phyloP scores from a whole-genome alignment of 2,797 vertebrate genomes.

The Numenius phaeopus region DNA sequence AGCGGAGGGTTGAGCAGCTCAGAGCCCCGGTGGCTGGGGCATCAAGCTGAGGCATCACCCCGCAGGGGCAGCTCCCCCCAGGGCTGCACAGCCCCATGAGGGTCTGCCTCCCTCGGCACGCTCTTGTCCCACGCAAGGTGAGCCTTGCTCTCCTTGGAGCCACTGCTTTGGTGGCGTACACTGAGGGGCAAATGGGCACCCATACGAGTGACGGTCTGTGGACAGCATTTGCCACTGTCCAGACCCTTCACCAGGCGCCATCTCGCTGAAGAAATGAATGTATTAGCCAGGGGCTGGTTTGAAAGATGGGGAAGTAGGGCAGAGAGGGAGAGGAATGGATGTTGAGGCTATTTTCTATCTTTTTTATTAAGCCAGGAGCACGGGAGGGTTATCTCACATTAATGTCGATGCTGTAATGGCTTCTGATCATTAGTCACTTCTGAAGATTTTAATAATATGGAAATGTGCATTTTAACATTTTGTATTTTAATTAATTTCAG shows the following conservation, averaged over 20 bases:
- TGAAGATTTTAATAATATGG: constrained; percentile 29
- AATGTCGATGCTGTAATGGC: background rate
- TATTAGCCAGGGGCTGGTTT: background rate
- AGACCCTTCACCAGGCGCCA: rapidly evolving
- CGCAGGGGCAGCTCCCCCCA: rapidly evolving
- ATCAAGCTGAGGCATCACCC: rapidly evolving
- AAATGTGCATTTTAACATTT: constrained; percentile 43
- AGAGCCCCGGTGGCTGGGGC: background rate
- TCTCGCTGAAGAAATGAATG: background rate
- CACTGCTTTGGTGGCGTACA: rapidly evolving
- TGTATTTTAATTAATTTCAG: constrained; percentile 25
- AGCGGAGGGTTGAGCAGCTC: background rate
- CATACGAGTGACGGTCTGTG: background rate
- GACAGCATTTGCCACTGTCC: background rate
- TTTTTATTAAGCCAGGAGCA: background rate
- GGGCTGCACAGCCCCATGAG: background rate
- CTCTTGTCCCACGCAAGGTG: background rate
- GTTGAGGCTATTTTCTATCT: background rate
- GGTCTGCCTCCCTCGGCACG: rapidly evolving
- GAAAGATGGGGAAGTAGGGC: background rate
- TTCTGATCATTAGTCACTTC: background rate
- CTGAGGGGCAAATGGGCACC: rapidly evolving
- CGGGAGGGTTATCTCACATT: background rate
- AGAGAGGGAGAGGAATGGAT: background rate
- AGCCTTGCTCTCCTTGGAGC: background rate